Evolutionary conservation across 2,888 invertebrate species (phyloP).

Genomic region (Agrotis ipsilon): DNA sequence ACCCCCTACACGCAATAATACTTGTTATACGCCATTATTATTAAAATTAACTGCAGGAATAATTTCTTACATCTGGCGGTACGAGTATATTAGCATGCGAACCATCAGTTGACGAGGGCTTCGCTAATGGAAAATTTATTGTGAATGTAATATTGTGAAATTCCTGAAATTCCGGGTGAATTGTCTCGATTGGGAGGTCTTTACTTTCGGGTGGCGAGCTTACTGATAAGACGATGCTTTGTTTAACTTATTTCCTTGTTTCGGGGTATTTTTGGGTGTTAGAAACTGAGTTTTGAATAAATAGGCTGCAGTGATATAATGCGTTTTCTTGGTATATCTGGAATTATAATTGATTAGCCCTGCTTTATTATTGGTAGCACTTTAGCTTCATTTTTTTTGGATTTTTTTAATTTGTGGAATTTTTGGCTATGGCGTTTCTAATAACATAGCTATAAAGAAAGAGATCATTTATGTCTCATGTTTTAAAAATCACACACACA

Average conservation of each 20-base stretch:
- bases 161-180: constrained; percentile 67
- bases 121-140: constrained; percentile 74
- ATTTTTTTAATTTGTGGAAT: too few relatives aligned
- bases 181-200: constrained; percentile 66
- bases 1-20: constrained; percentile 21
- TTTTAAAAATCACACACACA: too few relatives aligned
- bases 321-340: too few relatives aligned
- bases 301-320: too few relatives aligned
- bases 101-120: constrained; percentile 22
- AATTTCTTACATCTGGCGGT: constrained; percentile 46
- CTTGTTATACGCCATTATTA: constrained; percentile 33
- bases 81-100: constrained; percentile 61
- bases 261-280: constrained; percentile 1
- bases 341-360: too few relatives aligned
- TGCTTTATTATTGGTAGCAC: too few relatives aligned
- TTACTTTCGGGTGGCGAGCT: constrained; percentile 56
- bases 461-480: too few relatives aligned
- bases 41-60: constrained; percentile 50
- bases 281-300: constrained; percentile 14
- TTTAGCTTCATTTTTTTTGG: too few relatives aligned
- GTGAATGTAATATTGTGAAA: constrained; percentile 74
- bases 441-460: too few relatives aligned
- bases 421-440: too few relatives aligned
- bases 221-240: constrained; percentile 56
- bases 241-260: constrained; percentile 22